A percentile compares a stretch with the other conserved stretches of the same genome.
These are phyloP conservation scores for Didymodactylos carnosus DNA, from an alignment of 2,888 invertebrate species.

Conservation along the genomic window DNA sequence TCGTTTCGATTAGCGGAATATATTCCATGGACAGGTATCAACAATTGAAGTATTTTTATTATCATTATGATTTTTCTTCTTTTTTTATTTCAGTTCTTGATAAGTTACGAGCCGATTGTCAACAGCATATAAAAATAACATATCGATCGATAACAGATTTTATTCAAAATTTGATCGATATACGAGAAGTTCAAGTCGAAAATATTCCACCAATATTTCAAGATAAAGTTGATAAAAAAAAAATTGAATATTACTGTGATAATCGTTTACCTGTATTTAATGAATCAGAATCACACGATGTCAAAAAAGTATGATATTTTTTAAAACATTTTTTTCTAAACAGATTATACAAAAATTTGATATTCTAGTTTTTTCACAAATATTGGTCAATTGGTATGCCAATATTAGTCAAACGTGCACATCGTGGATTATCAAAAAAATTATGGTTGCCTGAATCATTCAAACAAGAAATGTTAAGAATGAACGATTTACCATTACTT, in stretches of 20 bases:
- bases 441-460: conserved; percentile 81
- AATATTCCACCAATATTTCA: background rate
- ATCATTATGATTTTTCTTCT: background rate
- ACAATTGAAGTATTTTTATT: background rate
- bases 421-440: conserved; percentile 51
- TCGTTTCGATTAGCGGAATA: background rate
- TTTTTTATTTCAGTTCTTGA: background rate
- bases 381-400: conserved; percentile 37
- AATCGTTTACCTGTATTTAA: background rate
- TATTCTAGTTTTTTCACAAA: background rate
- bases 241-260: background rate
- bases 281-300: background rate
- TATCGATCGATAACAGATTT: background rate
- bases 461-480: conserved; percentile 69
- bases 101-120: background rate
- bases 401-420: conserved; percentile 71
- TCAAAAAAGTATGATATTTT: background rate
- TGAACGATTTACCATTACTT: background rate
- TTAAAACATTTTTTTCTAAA: too few relatives aligned
- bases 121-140: background rate
- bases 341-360: too few relatives aligned
- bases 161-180: background rate
- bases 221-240: background rate
- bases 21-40: background rate
- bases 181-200: background rate